Base-by-base conservation (phyloP, 2,113 vertebrate genomes). In the Onychorhynchus coronatus region DNA sequence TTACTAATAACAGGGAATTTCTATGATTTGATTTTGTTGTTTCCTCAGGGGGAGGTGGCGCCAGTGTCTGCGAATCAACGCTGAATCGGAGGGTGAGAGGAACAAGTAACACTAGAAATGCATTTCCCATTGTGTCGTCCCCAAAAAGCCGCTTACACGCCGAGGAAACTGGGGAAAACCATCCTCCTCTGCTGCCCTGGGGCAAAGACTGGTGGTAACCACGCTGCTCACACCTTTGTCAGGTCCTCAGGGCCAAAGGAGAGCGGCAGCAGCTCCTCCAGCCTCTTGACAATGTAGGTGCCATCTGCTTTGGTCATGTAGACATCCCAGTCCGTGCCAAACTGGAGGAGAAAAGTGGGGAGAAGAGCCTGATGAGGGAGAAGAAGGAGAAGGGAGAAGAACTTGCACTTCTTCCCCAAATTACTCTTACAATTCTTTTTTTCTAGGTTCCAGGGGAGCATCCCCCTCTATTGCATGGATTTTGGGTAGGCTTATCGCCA, bases 241-340 rank as follows among this genome's bases (percentile, higher is more conserved):
- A 99, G 97, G 70, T 98, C 97, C 16, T 99, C 97, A 0, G 99
- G 99, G 30, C 99, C 98, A 0, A 99, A 99, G 30, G 99, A 99
- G 56, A 66, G n/a, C 0, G 99, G 99, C 58, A 99, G 98, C 39
- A 99, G 97, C 65, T 99, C 98, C 9, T 97, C 97, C 50, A 99
- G 97, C 0, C 95, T 98, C 97, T 93, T 99, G 76, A 97, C 93
- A 1, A 95, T 19, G 9, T 98, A 98, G 0, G 98, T 97, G 11
- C 98, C 98, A 0, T 99, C 98, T 0, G 98, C 79, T 89, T 99
- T 99, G 58, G 99, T 97, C 96, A 99, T 93, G 91, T 98, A 99
- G 79, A 99, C 93, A 0, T 98, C 97, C 98, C 98, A 99, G 35
- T 98, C 93, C 0, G 83, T 91, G 15, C 99, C 99, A 21, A 99